Percentiles rank a stretch among this genome's conserved stretches.
Conservation (phyloP, 2,113 vertebrate genomes). For the Heterotilapia buettikoferi region DNA sequence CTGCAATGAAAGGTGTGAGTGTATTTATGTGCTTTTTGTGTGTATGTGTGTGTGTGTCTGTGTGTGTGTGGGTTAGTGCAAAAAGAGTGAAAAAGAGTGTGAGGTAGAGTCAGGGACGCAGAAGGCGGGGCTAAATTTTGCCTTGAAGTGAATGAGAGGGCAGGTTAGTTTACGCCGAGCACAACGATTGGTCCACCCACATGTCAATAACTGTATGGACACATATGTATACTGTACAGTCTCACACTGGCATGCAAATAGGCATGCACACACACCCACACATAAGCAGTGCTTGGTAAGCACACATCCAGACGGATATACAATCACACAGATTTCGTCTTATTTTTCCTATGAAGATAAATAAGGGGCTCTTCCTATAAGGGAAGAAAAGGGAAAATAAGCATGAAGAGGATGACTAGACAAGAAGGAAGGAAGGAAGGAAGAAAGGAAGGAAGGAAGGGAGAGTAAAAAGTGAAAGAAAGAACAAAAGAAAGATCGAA, state of each 20-base stretch:
- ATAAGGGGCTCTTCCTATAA: conserved; percentile 76
- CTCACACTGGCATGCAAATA: conserved; percentile 62
- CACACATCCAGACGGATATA: conserved; percentile 60
- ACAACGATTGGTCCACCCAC: conserved; percentile 66
- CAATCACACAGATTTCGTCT: conserved; percentile 67
- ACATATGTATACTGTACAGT: conserved; percentile 57
- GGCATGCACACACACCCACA: conserved; percentile 61
- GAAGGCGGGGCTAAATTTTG: conserved; percentile 69
- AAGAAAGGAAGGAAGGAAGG: not conserved
- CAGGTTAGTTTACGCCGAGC: conserved; percentile 72
- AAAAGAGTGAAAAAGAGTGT: conserved; percentile 64
- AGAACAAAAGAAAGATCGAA: not conserved
- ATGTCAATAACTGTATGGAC: conserved; percentile 66
- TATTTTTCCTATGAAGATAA: conserved; percentile 70
- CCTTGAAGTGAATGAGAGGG: conserved; percentile 78
- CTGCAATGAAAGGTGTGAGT: conserved; percentile 65
- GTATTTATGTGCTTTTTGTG: conserved; percentile 12
- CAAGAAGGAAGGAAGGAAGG: conserved; percentile 22
- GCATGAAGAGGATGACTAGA: conserved; percentile 57
- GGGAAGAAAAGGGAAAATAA: conserved; percentile 76
- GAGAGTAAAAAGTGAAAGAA: not conserved
- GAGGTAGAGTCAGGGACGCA: conserved; percentile 72
- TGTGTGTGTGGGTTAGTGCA: conserved; percentile 63
- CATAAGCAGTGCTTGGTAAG: conserved; percentile 62
- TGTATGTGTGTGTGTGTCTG: not conserved